phyloP scores from a whole-genome alignment of 2,113 vertebrate genomes.

The Ceyx cyanopectus region DNA sequence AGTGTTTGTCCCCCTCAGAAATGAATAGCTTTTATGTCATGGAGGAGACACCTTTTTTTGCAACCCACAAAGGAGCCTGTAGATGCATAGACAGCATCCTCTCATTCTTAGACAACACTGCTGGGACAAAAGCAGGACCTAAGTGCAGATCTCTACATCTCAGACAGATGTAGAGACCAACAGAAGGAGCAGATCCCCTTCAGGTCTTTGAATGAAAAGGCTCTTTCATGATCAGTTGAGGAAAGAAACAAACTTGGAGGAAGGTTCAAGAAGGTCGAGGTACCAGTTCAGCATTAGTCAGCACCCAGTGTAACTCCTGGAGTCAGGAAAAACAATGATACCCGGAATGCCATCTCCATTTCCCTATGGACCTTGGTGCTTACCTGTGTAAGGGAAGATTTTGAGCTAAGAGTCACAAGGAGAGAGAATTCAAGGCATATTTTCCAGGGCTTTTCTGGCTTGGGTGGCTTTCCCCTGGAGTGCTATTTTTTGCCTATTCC shows the following conservation, averaged over 20 bases:
- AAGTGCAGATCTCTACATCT: not conserved
- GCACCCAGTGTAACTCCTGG: not conserved
- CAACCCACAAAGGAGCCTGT: not conserved
- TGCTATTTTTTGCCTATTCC: not conserved
- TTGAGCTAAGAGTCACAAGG: not conserved
- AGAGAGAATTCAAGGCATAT: not conserved
- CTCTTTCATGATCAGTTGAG: not conserved
- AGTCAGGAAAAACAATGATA: rapidly evolving
- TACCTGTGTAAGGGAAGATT: not conserved
- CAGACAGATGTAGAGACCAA: not conserved
- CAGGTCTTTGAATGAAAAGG: not conserved
- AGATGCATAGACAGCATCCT: not conserved
- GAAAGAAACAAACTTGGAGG: not conserved
- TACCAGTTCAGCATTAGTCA: not conserved
- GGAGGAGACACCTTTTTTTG: not conserved
- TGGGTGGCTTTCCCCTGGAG: not conserved
- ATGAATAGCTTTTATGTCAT: not conserved
- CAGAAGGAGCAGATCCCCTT: too few species aligned
- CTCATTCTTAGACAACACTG: not conserved
- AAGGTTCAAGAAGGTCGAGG: not conserved
- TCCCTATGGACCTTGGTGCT: not conserved
- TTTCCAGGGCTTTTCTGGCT: not conserved
- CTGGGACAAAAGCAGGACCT: not conserved
- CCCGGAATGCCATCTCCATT: not conserved
- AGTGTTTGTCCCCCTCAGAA: not conserved